Conservation (phyloP, 2,888 invertebrate species). For the Drosophila mimetica region DNA sequence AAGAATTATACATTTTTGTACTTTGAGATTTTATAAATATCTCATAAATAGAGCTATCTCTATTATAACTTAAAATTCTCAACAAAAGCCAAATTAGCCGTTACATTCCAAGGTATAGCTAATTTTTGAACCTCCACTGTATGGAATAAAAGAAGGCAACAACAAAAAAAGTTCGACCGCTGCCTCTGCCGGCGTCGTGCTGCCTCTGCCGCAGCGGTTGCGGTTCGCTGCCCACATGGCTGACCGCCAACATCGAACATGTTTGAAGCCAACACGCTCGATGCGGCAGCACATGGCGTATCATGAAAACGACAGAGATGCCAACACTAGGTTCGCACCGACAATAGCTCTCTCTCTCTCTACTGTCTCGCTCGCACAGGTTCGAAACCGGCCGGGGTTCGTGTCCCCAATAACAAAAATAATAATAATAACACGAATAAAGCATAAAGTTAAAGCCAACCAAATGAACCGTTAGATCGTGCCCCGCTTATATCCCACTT, state of each 20-base stretch:
- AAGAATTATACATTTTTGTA: too few species aligned
- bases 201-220: conserved; percentile 16
- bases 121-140: conserved; percentile 9
- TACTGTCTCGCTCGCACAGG: conserved; percentile 37
- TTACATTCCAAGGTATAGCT: background rate
- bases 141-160: background rate
- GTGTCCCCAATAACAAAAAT: conserved; percentile 55
- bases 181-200: conserved; percentile 9
- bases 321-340: conserved; percentile 6
- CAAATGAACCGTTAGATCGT: conserved; percentile 19
- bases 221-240: conserved; percentile 34
- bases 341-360: background rate
- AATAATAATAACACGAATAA: background rate
- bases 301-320: conserved; percentile 59
- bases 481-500: background rate
- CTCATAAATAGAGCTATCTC: too few species aligned
- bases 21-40: too few species aligned
- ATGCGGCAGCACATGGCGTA: conserved; percentile 8
- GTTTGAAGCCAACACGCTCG: conserved; percentile 13
- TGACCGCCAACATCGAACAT: conserved; percentile 22
- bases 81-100: background rate
- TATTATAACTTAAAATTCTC: too few species aligned
- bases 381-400: conserved; percentile 54
- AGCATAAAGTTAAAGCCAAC: conserved; percentile 2
- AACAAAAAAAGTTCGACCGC: background rate